Base-by-base conservation (phyloP, 1,140 invertebrate species). In the Mylabris phalerata region DNA sequence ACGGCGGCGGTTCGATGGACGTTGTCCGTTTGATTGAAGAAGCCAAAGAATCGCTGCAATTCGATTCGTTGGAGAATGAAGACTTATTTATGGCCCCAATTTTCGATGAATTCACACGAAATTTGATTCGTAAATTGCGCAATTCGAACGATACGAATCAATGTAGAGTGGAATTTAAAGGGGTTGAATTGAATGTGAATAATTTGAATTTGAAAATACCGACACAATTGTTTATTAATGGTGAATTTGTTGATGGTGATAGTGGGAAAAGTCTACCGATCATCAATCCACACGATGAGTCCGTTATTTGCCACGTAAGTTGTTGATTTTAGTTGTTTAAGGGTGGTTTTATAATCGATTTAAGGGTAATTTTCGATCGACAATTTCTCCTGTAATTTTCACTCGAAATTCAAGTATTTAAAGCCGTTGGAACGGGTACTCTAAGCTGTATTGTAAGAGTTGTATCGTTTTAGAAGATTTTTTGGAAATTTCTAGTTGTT, bases 1-100 rank as follows among this genome's bases (percentile, higher is more conserved):
- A 82, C 41, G 95, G 95, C 25, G 95, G 90, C 19, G 90, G 92
- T 0, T 96, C 93, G 7, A 98, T 98, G 93, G 95, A 98, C 73
- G 93, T 98, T 6, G 92, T 95, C 0, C 83, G 93, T 66, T 73
- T 97, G 32, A 85, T 98, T 0, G 95, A 98, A 77, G 93, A 98
- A 77, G 79, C 96, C 0, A 94, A 93, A 74, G 89, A 94, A 52
- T 80, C 87, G 57, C 81, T 89, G 13, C 82, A 83, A 50, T 75
- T 95, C 9, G 81, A 82, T 26, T 80, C 80, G 32, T 71, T 98
- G 5, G 84, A 92, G 69, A 96, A 93, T 70, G 92, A 92, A 67
- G 88, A 95, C 62, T 86, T 98, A 0, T 98, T 95, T 68, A 93
- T 98, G 90, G 87, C 90, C 4, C 90, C 94, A 0, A 82, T 84